These are phyloP conservation scores for Monodelphis domestica DNA, from an alignment of 2,797 vertebrate species.

Conservation along the genomic window DNA sequence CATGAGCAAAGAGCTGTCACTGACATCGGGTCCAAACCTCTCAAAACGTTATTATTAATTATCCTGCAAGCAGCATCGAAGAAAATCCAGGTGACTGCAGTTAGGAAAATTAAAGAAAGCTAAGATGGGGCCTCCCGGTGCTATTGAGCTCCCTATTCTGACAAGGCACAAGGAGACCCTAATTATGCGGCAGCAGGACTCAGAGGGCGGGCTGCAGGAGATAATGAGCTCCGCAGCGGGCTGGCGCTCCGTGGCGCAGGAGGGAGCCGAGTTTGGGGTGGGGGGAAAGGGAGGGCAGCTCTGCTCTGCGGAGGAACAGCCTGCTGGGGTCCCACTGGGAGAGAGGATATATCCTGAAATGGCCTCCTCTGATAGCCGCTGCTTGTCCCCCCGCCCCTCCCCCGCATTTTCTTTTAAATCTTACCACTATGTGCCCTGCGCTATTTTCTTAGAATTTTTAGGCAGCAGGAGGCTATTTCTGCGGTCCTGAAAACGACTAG, in stretches of 20 bases:
- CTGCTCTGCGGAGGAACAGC: background rate
- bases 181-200: conserved; percentile 77
- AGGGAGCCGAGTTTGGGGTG: background rate
- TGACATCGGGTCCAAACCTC: conserved; percentile 52
- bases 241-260: conserved; percentile 43
- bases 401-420: background rate
- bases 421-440: too few relatives aligned
- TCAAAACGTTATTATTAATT: conserved; percentile 74
- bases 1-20: conserved; percentile 68
- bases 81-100: conserved; percentile 66
- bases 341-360: background rate
- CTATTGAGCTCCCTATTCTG: conserved; percentile 61
- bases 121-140: conserved; percentile 66
- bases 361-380: background rate
- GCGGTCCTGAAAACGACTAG: background rate
- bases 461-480: background rate
- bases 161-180: conserved; percentile 73
- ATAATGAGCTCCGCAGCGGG: conserved; percentile 72
- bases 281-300: background rate
- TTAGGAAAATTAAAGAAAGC: conserved; percentile 47
- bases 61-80: conserved; percentile 73
- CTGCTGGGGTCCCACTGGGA: background rate
- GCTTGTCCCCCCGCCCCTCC: background rate
- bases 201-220: conserved; percentile 59
- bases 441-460: background rate